Conservation (phyloP, 2,888 invertebrate species). For the Tipula unca region DNA sequence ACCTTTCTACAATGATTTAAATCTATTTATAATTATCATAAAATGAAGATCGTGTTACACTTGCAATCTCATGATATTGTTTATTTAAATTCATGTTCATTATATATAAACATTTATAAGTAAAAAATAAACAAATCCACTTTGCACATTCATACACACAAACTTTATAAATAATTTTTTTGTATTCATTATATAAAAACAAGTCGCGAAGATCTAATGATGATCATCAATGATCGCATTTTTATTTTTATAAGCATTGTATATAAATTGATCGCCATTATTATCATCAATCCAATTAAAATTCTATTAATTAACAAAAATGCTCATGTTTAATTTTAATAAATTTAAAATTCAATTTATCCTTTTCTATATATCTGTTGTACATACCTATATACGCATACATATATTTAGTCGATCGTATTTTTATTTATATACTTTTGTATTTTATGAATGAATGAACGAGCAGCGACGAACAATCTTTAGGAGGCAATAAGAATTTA, state of each 20-base stretch:
- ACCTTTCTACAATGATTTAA: too few species aligned
- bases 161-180: neutral
- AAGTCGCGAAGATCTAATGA: neutral
- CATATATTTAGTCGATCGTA: neutral
- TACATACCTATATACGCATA: neutral
- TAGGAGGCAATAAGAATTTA: neutral
- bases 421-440: neutral
- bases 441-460: neutral
- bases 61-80: neutral
- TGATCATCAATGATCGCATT: neutral
- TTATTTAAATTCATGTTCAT: neutral
- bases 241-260: neutral
- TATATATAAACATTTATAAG: neutral
- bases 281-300: neutral
- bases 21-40: neutral
- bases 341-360: neutral
- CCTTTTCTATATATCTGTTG: neutral
- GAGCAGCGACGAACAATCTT: neutral
- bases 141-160: neutral
- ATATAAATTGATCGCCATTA: neutral
- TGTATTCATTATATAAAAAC: neutral
- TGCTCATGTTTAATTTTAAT: neutral
- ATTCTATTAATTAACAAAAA: neutral
- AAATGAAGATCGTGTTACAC: neutral
- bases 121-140: neutral